Evolutionary conservation across 2,888 invertebrate species (phyloP).

Genomic region (Lamproptera curius): DNA sequence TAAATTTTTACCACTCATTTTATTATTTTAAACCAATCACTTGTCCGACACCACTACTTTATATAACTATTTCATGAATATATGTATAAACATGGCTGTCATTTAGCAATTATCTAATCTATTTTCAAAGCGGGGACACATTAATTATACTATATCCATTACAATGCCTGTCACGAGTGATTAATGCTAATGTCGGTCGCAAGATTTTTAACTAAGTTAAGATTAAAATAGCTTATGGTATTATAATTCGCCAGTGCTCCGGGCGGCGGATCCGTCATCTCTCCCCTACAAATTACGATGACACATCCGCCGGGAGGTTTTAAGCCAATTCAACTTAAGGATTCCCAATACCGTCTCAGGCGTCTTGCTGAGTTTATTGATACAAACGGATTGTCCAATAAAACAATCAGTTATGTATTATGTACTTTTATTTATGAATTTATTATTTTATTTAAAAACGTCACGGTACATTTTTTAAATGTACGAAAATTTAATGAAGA

Average conservation of each 20-base stretch:
- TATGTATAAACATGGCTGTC: too few species aligned
- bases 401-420: too few species aligned
- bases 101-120: conserved; percentile 18
- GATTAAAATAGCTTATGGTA: conserved; percentile 77
- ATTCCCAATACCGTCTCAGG: conserved; percentile 51
- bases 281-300: conserved; percentile 74
- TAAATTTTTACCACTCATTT: too few species aligned
- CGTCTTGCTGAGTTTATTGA: conserved; percentile 17
- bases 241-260: conserved; percentile 59
- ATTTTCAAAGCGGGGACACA: conserved; percentile 29
- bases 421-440: too few species aligned
- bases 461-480: too few species aligned
- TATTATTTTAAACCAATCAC: too few species aligned
- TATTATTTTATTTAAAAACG: too few species aligned
- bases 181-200: conserved; percentile 74
- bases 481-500: too few species aligned
- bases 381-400: not conserved
- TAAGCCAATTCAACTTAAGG: conserved; percentile 69
- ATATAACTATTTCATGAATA: too few species aligned
- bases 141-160: conserved; percentile 70
- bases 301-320: conserved; percentile 73
- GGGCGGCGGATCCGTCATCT: conserved; percentile 72
- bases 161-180: conserved; percentile 71
- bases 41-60: too few species aligned
- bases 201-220: conserved; percentile 78